phyloP scores from a whole-genome alignment of 1,140 invertebrate genomes.

The Drosophila saltans region DNA sequence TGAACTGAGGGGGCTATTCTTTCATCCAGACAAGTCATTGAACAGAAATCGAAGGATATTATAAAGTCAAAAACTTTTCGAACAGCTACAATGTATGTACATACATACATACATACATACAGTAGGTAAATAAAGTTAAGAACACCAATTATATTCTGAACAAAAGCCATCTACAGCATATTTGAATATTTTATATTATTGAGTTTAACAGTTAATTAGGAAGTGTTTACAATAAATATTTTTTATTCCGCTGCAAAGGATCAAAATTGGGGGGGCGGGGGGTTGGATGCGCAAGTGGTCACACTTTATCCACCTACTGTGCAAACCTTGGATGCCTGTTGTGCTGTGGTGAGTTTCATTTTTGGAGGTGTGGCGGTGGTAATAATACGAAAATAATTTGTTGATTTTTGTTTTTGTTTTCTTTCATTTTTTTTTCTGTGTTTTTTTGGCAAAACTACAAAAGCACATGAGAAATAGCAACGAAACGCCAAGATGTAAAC shows the following conservation, averaged over 20 bases:
- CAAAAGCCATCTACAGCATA: no score
- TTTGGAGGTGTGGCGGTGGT: constrained; percentile 64
- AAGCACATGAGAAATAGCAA: constrained; percentile 24
- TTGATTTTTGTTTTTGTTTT: not conserved
- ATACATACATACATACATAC: not conserved
- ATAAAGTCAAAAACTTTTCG: not conserved
- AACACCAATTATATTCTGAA: not conserved
- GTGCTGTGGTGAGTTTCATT: constrained; percentile 56
- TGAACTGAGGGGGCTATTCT: constrained; percentile 49
- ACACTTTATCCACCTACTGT: not conserved
- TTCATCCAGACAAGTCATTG: constrained; percentile 20
- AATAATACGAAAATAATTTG: constrained; percentile 30
- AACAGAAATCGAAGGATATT: constrained; percentile 12
- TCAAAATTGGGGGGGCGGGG: no score
- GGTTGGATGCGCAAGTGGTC: not conserved
- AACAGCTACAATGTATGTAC: not conserved
- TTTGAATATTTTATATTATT: no score
- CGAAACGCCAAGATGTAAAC: constrained; percentile 68
- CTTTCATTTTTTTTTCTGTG: constrained; percentile 25
- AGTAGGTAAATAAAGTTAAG: not conserved
- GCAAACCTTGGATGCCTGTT: constrained; percentile 9
- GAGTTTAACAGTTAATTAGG: no score
- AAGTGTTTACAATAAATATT: no score
- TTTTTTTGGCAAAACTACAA: constrained; percentile 51
- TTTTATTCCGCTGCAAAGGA: no score